phyloP scores from a whole-genome alignment of 2,888 invertebrate species.

The Mayetiola destructor region DNA sequence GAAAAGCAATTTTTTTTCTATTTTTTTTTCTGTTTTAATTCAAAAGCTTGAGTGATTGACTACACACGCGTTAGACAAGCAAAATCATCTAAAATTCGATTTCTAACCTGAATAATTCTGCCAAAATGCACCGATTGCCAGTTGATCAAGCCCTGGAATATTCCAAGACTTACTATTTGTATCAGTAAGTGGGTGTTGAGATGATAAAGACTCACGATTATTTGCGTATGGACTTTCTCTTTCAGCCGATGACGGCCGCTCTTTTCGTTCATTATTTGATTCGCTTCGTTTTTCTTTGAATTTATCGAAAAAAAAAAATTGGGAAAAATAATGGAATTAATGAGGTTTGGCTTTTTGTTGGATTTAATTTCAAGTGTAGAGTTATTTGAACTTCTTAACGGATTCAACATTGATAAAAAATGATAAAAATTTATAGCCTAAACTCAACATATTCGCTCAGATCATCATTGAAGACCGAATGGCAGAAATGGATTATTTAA shows the following conservation, averaged over 20 bases:
- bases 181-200: slow-evolving; percentile 31
- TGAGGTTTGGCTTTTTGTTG: neutral
- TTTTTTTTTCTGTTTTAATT: too few relatives aligned
- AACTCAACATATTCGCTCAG: neutral
- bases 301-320: neutral
- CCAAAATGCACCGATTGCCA: slow-evolving; percentile 79
- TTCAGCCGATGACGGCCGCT: slow-evolving; percentile 11
- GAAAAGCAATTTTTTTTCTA: too few relatives aligned
- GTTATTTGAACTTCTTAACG: too few relatives aligned
- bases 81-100: neutral
- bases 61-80: too few relatives aligned
- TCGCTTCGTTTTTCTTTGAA: neutral
- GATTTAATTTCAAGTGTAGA: too few relatives aligned
- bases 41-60: too few relatives aligned
- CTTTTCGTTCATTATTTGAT: slow-evolving; percentile 3
- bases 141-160: neutral
- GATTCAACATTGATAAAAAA: neutral
- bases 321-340: neutral
- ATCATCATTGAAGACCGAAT: neutral
- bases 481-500: neutral
- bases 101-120: slow-evolving; percentile 80
- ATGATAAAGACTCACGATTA: slow-evolving; percentile 24
- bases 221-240: slow-evolving; percentile 18
- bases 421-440: neutral
- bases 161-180: slow-evolving; percentile 32